These are phyloP conservation scores for Accipiter virgatus DNA, from an alignment of 2,113 vertebrate species.

Conservation along the genomic window DNA sequence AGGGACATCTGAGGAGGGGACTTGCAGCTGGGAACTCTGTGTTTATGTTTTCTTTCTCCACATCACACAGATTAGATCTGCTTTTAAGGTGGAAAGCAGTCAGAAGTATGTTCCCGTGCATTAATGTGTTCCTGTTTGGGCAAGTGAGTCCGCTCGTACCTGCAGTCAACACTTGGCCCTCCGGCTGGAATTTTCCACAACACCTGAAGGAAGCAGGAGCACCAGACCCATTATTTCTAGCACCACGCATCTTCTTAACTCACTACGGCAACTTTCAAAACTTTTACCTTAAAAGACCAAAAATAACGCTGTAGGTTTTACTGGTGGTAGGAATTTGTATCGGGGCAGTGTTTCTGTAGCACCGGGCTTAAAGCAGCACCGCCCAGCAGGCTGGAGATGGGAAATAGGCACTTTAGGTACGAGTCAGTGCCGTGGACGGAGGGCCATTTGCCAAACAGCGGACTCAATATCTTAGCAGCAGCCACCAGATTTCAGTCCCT, in stretches of 20 bases:
- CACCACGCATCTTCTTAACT: not conserved
- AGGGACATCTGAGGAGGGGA: conserved; percentile 6
- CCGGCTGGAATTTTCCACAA: not conserved
- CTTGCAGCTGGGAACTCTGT: not conserved
- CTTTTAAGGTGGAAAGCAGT: conserved; percentile 37
- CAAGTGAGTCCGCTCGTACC: not conserved
- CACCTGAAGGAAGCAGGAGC: not conserved
- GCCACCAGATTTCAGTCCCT: not conserved
- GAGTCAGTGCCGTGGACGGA: not conserved
- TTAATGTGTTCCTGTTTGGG: conserved; percentile 1
- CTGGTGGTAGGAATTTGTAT: not conserved
- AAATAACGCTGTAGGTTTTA: not conserved
- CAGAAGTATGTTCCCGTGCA: not conserved
- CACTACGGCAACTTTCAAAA: not conserved
- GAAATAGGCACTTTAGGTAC: not conserved
- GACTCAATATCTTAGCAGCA: not conserved
- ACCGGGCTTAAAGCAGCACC: not conserved
- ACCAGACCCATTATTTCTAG: not conserved
- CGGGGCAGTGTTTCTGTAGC: not conserved
- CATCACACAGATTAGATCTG: conserved; percentile 4
- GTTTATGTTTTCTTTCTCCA: conserved; percentile 19
- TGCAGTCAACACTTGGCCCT: not conserved
- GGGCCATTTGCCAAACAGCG: not conserved
- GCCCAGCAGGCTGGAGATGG: not conserved
- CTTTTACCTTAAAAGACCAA: not conserved